phyloP scores from a whole-genome alignment of 2,113 vertebrate species.

The Silurus meridionalis region DNA sequence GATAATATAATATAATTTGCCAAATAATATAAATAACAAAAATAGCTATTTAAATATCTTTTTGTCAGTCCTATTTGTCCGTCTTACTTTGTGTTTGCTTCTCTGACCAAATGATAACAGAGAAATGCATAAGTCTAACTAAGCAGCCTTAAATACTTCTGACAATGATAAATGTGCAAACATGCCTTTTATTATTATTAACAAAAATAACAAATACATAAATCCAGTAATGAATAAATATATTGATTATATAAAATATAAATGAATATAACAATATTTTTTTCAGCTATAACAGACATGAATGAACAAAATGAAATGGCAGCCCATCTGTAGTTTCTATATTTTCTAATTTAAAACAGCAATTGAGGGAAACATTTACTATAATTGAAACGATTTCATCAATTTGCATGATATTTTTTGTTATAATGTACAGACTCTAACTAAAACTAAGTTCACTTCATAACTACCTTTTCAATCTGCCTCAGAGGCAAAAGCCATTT shows the following conservation, averaged over 20 bases:
- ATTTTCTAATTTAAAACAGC: background rate
- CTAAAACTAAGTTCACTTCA: background rate
- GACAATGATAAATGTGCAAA: background rate
- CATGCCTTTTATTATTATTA: background rate
- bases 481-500: background rate
- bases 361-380: background rate
- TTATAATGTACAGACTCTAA: background rate
- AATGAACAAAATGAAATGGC: background rate
- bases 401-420: background rate
- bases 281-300: background rate
- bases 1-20: no score
- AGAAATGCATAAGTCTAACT: background rate
- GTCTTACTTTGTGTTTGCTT: no score
- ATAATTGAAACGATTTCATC: background rate
- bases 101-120: no score
- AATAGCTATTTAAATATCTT: no score
- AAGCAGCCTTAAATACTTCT: background rate
- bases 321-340: background rate
- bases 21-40: no score
- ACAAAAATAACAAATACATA: background rate
- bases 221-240: background rate
- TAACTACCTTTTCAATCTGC: background rate
- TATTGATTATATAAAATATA: background rate
- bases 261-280: background rate
- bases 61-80: no score